Evolutionary conservation across 2,113 vertebrate genomes (phyloP).

Genomic region (Nothobranchius kuhntae): DNA sequence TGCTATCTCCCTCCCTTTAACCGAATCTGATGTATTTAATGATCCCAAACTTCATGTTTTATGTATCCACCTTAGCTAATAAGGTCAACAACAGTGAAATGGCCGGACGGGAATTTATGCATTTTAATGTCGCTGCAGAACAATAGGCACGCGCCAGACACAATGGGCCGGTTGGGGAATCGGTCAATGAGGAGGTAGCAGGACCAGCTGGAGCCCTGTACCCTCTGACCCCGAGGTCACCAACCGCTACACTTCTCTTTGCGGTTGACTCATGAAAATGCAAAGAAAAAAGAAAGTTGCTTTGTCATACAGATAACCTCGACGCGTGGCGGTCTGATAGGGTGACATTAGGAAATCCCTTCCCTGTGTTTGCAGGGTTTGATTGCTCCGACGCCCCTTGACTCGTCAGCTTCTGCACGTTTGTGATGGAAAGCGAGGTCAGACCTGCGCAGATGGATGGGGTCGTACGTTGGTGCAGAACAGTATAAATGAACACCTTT

Average conservation of each 20-base stretch:
- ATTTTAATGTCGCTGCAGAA: conserved; percentile 72
- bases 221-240: conserved; percentile 76
- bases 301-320: conserved; percentile 76
- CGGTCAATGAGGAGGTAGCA: conserved; percentile 72
- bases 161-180: conserved; percentile 72
- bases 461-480: conserved; percentile 28
- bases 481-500: conserved; percentile 37
- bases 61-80: conserved; percentile 73
- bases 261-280: conserved; percentile 73
- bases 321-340: conserved; percentile 65
- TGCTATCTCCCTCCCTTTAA: conserved; percentile 28
- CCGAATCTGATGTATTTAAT: conserved; percentile 51
- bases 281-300: conserved; percentile 62
- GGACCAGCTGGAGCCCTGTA: conserved; percentile 79
- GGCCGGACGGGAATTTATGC: conserved; percentile 66
- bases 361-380: conserved; percentile 36
- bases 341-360: conserved; percentile 64
- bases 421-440: conserved; percentile 66
- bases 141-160: conserved; percentile 75
- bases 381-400: conserved; percentile 38
- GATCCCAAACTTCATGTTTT: conserved; percentile 71
- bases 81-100: conserved; percentile 76
- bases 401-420: conserved; percentile 28
- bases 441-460: conserved; percentile 67
- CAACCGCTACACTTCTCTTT: conserved; percentile 67